Evolutionary conservation across 1,140 invertebrate species (phyloP), one percentile per base, ranked within the genome.

Genomic region (Babylonia areolata): DNA sequence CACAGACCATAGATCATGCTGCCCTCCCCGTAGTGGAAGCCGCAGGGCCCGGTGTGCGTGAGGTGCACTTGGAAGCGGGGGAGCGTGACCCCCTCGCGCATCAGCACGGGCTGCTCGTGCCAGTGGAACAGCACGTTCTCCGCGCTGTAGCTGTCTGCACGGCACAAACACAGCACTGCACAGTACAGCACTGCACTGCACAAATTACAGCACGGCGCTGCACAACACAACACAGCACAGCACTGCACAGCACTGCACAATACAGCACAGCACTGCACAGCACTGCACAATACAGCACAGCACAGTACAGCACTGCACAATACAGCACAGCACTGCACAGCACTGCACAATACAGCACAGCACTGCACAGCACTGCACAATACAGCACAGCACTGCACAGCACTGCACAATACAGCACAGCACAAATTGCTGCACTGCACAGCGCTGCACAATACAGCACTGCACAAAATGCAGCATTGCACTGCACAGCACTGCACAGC

Each of bases 131-230:
- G 73, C 35, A 92, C 79, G 58, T 92, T 89, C 1, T 91, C 88
- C 35, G 58, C 73, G 33, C 87, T 92, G 85, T 90, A 91, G 51
- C 89, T 90, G 80, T 98, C 90, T 91, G 87, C 33, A 89, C 85
- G 12, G 58, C 75, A 83, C 75, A 54, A 11, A 23, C 28, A 54
- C 23, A 15, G 5, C 33, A 23, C 23, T 51, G n/a, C n/a, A 81
- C 40, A 83, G 15, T 58, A 20, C 46, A 51, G n/a, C n/a, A n/a
- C n/a, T n/a, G n/a, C n/a, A n/a, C n/a, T n/a, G n/a, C n/a, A n/a
- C n/a, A n/a, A n/a, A n/a, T n/a, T n/a, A n/a, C n/a, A n/a, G n/a
- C n/a, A n/a, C n/a, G n/a, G n/a, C n/a, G n/a, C n/a, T n/a, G n/a
- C n/a, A n/a, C n/a, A n/a, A n/a, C n/a, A n/a, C 42, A 46, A 15